Base-by-base conservation (phyloP, 2,797 vertebrate genomes). In the Kryptolebias ocellatus region DNA sequence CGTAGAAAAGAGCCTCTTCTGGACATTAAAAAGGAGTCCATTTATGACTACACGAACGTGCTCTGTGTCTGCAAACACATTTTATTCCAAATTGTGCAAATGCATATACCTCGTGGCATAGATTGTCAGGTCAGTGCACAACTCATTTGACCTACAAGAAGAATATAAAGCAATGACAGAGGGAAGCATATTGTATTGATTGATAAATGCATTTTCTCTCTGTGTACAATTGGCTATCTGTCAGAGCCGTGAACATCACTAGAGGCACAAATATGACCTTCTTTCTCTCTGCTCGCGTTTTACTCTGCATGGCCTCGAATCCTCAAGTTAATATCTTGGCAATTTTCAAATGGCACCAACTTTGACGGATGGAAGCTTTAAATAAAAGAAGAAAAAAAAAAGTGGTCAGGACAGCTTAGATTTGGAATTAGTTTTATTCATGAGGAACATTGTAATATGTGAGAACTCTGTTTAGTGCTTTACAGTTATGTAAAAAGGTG, bases 211-310 rank as follows among this genome's bases (percentile, higher is more conserved):
- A 87, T 91, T 92, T 91, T 88, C 80, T 76, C 84, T 84, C 80
- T 82, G 84, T 84, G 89, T 87, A 69, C 83, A 87, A 92, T 92
- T 88, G 91, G 92, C 87, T 88, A 92, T 85, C 90, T 94, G 92
- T 93, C 92, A 92, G 83, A 83, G 66, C 72, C 55, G 57, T 72
- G 80, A 84, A 90, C 84, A 87, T 92, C 86, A 90, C 74, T 70
- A 20, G 69, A 79, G 73, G 80, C 85, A 87, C 80, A 81, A 72
- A 79, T 83, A 80, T 88, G 86, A 91, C 90, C 90, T 91, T 87
- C 78, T 80, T 82, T 79, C 74, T 85, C 87, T 81, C 86, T 79
- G 79, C 79, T 64, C 66, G 72, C 60, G 18, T 76, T 78, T 81
- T 83, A 59, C 44, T 47, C 69, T 0, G 39, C 59, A 15, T 54